Evolutionary conservation across 1,140 invertebrate species (phyloP), one percentile per base, ranked within the genome.

Genomic region (Drosophila arizonae): DNA sequence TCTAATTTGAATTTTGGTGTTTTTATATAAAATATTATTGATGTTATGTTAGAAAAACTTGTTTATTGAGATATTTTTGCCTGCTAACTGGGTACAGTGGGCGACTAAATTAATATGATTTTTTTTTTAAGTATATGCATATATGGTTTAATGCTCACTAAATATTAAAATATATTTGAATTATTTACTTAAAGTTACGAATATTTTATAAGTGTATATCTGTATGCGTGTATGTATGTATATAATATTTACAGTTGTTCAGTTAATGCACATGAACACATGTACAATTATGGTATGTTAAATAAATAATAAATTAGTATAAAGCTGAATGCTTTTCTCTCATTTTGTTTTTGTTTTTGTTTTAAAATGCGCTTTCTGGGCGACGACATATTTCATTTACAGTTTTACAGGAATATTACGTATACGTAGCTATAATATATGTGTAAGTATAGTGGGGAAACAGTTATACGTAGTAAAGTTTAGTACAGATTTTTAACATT

Each of bases 51-150:
- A 86, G 79, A 86, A 86, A 87, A 86, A 79, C 68, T 76, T 75
- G 54, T 86, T 86, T 86, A 86, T 86, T 86, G 82, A 86, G 82
- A 86, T 87, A 81, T 86, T 81, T 77, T 72, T 78, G 46, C 81
- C 75, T 66, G 75, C 72, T 67, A 72, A 75, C 75, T 86, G 78
- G 78, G 82, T 86, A 87, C 84, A 76, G 82, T 87, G 82, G 77
- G 65, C 73, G 68, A 79, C 78, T 81, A 74, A 39, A 46, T 43
- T 33, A 62, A 46, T 73, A 51, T 68, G 41, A 58, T 17, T 51
- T 73, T 55, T 71, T 69, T 56, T 63, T 60, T 71, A 79, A 72
- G 72, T 67, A 63, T 67, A 63, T 74, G 55, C 71, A 45, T 77
- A 63, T 78, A 75, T 81, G 77, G 79, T 64, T 74, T 76, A 71